These are phyloP conservation scores for Protonibea diacanthus DNA, from an alignment of 2,797 vertebrate species.

Conservation along the genomic window DNA sequence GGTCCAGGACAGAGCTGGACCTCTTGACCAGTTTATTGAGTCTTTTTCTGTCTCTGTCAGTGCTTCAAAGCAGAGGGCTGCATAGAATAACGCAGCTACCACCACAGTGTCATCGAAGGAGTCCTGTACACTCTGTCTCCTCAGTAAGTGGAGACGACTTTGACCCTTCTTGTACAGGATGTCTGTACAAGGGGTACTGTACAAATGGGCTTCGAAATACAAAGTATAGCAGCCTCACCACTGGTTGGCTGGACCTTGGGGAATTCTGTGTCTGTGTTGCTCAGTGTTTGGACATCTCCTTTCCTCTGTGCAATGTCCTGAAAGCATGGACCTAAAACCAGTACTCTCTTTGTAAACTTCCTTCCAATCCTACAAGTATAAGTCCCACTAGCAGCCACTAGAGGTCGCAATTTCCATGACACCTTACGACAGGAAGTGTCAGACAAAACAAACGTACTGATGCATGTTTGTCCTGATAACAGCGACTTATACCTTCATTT, in stretches of 20 bases:
- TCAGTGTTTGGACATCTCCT: background rate
- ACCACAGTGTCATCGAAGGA: no score
- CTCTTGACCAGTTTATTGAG: no score
- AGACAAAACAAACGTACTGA: background rate
- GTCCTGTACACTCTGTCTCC: no score
- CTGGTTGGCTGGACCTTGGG: background rate
- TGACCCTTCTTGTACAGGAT: no score
- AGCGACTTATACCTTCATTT: background rate
- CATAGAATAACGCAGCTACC: no score
- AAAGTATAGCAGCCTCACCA: background rate
- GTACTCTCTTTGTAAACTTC: background rate
- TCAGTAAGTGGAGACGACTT: no score
- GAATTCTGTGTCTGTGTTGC: background rate
- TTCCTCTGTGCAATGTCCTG: background rate
- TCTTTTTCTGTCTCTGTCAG: no score
- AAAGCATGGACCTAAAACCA: slow-evolving; percentile 5
- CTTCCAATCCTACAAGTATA: background rate
- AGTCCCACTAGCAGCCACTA: background rate
- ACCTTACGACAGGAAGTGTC: background rate
- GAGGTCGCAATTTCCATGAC: background rate
- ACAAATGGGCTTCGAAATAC: background rate
- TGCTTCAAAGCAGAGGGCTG: no score
- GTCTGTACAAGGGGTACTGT: no score
- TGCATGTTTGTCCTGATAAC: background rate
- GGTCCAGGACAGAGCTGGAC: no score